Percentiles rank a stretch among this genome's conserved stretches.
Evolutionary conservation across 2,113 vertebrate genomes (phyloP).

Genomic region (Ovibos moschatus): DNA sequence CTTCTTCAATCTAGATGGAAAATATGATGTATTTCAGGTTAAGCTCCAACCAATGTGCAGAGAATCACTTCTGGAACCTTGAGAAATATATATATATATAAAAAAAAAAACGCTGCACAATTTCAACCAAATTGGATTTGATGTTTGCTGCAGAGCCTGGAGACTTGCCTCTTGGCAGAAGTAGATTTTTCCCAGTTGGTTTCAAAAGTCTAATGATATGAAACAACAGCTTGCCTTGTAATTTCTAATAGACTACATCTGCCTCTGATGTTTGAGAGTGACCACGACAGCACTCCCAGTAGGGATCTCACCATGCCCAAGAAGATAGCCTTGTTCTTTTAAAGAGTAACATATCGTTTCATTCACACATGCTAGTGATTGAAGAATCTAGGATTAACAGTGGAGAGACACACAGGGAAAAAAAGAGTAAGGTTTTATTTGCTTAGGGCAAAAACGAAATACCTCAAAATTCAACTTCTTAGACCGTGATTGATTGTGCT

Average conservation of each 20-base stretch:
- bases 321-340: not conserved
- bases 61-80: conserved; percentile 44
- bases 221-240: conserved; percentile 72
- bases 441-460: not conserved
- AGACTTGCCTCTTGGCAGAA: conserved; percentile 65
- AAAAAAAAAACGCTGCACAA: conserved; percentile 12
- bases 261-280: conserved; percentile 56
- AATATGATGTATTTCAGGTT: conserved; percentile 39
- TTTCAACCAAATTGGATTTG: conserved; percentile 72
- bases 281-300: conserved; percentile 15
- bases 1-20: conserved; percentile 36
- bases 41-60: not conserved
- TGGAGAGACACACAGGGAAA: not conserved
- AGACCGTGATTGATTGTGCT: not conserved
- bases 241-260: conserved; percentile 54
- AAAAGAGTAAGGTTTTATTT: not conserved
- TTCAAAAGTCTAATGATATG: conserved; percentile 68
- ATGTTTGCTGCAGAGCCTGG: conserved; percentile 65
- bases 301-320: not conserved
- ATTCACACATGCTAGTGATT: not conserved
- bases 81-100: not conserved
- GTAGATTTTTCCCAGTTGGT: conserved; percentile 66
- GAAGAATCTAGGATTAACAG: not conserved
- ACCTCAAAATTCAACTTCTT: not conserved
- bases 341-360: not conserved